Conservation (phyloP, 2,113 vertebrate species). For the Xiphias gladius region DNA sequence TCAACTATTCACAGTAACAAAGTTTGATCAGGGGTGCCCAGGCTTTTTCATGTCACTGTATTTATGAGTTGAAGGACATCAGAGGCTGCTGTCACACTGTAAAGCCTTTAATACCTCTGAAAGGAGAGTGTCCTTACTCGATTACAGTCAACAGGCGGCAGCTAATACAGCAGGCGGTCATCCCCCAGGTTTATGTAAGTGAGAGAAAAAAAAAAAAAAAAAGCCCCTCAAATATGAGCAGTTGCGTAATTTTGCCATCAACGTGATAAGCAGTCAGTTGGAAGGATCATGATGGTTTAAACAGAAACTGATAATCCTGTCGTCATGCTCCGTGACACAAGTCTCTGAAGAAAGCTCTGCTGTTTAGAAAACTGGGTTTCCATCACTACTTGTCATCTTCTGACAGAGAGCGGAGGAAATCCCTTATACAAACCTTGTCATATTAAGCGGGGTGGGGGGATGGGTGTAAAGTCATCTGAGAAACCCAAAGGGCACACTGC, state of each 20-base stretch:
- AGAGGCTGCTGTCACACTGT: not conserved
- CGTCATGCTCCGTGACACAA: slow-evolving; percentile 1
- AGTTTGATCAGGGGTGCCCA: too few relatives aligned
- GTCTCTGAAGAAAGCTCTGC: not conserved
- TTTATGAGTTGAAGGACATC: too few relatives aligned
- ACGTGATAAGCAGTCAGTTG: not conserved
- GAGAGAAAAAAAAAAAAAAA: not conserved
- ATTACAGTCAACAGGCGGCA: slow-evolving; percentile 41
- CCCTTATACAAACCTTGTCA: not conserved
- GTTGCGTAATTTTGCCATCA: slow-evolving; percentile 44
- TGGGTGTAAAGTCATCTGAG: not conserved
- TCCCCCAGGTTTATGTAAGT: slow-evolving; percentile 46
- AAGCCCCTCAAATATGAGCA: slow-evolving; percentile 29
- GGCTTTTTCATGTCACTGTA: too few relatives aligned
- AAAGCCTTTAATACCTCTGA: slow-evolving; percentile 64
- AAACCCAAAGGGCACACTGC: not conserved
- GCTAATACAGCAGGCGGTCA: not conserved
- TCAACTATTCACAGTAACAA: too few relatives aligned
- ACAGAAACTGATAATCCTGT: slow-evolving; percentile 35
- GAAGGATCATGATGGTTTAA: not conserved
- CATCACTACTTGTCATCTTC: not conserved
- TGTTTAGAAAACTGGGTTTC: not conserved
- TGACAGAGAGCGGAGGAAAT: not conserved
- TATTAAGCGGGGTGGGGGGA: not conserved
- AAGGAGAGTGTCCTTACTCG: slow-evolving; percentile 13